Base-by-base conservation (phyloP, 1,140 invertebrate species). In the Saccostrea cuccullata region DNA sequence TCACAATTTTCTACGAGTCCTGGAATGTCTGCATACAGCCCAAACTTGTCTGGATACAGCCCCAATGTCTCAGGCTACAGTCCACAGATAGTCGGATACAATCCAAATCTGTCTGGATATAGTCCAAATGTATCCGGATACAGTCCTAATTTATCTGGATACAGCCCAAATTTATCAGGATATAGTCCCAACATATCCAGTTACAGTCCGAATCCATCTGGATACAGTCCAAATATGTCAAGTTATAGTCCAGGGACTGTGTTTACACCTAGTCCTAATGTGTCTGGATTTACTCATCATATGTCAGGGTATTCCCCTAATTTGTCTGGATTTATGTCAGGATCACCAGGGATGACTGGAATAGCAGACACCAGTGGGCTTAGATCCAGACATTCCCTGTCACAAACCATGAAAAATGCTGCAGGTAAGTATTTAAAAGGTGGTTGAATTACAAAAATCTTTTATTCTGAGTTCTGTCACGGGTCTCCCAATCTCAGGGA, bases 311-410 rank as follows among this genome's bases (percentile, higher is more conserved):
- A 77, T 77, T 77, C 70, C 30, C 70, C 70, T 64, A 82, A 84
- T 84, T 8, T 67, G 55, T 55, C 47, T 84, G 40, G 20, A 55
- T 56, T 84, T 40, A 15, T 2, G 23, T 87, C 88, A 15, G 83
- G 77, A 55, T 84, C 86, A 9, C 84, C 88, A 15, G 84, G 86
- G 1, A 84, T 85, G 55, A 55, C 85, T 30, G 86, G 60, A 40
- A 89, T 85, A 30, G 15, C 82, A 15, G 88, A 89, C 58, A 26
- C 60, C 36, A 87, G 85, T 87, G 88, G 88, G 11, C 40, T 89
- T 8, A 36, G 88, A 36, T 67, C 47, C 11, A 84, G 88, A 26
- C 82, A 70, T 23, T 85, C 88, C 12, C 36, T 87, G 55, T 87
- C 86, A 15, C 70, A 82, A 47, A 85, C 88, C 85, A 85, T 89